Evolutionary conservation across 2,113 vertebrate genomes (phyloP), one percentile per base, ranked within the genome.

Genomic region (Planiliza haematocheilus): DNA sequence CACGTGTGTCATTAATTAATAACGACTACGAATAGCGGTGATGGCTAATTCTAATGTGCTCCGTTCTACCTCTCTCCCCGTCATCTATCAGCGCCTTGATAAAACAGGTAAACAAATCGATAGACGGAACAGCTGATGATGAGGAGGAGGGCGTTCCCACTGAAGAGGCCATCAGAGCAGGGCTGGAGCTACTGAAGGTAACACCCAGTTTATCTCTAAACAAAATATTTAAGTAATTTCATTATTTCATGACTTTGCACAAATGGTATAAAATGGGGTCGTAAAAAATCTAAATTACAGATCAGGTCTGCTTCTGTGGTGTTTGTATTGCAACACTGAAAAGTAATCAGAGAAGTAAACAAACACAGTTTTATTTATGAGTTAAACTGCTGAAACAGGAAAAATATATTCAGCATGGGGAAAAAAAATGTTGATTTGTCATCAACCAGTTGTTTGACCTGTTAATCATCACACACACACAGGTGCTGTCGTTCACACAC

Each of bases 401-500:
- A 6, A 45, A 68, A 39, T 30, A 30, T 5, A 30, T 30, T 30
- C 24, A 3, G 24, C 24, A 30, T 5, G 10, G 24, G n/a, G 34
- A 10, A 18, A 34, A 16, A 12, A 34, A 16, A 12, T 8, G 14
- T 59, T 14, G 8, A 59, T 50, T 53, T 30, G 20, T n/a, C 41
- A 9, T 12, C 0, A 17, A 8, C 2, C 21, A 1, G 17, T 8
- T 24, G 30, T 69, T 46, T 52, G 4, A 61, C 53, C 34, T 17
- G 0, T 10, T 16, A 6, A 41, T 45, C 87, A 1, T 53, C 21
- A 49, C 49, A 6, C 21, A 49, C 49, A 6, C 81, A 14, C 92
- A 99, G 98, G 97, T 99, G 69, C 93, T 99, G 84, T 99, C 98
- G 12, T 99, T 99, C 93, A 98, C 97, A 1, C 97, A 99, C 82